These are phyloP conservation scores for Glandiceps talaboti DNA, from an alignment of 53 echinoderm and acorn worm genomes.

Conservation along the genomic window DNA sequence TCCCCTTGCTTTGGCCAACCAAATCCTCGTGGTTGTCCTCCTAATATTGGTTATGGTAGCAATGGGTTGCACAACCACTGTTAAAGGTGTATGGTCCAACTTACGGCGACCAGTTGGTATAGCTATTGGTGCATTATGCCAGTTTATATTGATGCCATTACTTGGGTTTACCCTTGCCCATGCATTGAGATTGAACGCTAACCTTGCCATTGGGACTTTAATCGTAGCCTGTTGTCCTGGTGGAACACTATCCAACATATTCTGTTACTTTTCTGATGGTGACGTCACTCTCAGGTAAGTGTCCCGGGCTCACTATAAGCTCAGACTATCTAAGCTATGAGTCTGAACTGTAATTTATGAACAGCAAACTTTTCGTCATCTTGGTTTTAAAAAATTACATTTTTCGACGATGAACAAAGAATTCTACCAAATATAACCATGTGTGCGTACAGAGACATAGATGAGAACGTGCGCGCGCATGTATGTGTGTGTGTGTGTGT, in stretches of 20 bases:
- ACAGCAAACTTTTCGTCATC: no score
- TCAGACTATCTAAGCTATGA: no score
- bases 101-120: slow-evolving; percentile 10
- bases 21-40: background rate
- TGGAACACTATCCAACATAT: slow-evolving; percentile 51
- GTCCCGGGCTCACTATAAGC: no score
- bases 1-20: no score
- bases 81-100: background rate
- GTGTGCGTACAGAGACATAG: no score
- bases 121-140: slow-evolving; percentile 19
- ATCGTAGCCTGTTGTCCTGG: slow-evolving; percentile 54
- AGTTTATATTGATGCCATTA: slow-evolving; percentile 30
- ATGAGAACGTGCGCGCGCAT: no score
- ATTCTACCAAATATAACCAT: no score
- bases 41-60: background rate
- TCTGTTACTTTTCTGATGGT: slow-evolving; percentile 42
- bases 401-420: no score
- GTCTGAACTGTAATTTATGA: no score
- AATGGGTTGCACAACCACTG: background rate
- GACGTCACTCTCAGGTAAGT: slow-evolving; percentile 63
- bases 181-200: slow-evolving; percentile 18
- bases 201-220: slow-evolving; percentile 38
- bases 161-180: slow-evolving; percentile 28
- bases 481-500: no score
- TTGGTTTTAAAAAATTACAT: no score